These are phyloP conservation scores for Ferdinandea cuprea DNA, from an alignment of 2,888 invertebrate species.

Conservation along the genomic window DNA sequence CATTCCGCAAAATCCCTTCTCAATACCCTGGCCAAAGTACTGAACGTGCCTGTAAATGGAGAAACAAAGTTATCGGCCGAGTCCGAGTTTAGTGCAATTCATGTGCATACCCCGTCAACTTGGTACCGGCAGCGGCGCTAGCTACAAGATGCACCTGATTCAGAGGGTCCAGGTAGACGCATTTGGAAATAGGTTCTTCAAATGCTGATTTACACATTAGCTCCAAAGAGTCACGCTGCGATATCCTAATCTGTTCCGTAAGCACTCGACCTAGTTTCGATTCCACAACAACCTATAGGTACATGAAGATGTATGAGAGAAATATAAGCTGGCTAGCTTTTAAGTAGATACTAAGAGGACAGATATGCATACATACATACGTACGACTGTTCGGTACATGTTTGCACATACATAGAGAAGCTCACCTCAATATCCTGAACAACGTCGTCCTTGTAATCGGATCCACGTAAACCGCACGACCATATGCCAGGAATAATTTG, in stretches of 20 bases:
- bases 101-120: constrained; percentile 75
- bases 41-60: constrained; percentile 75
- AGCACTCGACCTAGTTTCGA: constrained; percentile 76
- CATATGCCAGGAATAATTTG: constrained; percentile 76
- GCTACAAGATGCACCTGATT: constrained; percentile 76
- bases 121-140: constrained; percentile 70
- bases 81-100: not conserved
- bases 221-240: constrained; percentile 70
- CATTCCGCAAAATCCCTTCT: constrained; percentile 77
- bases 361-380: not conserved
- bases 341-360: constrained; percentile 49
- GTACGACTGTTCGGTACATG: not conserved
- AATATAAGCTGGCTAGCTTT: constrained; percentile 33
- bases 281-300: constrained; percentile 74
- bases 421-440: constrained; percentile 76
- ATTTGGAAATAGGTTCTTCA: constrained; percentile 76
- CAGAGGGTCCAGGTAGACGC: constrained; percentile 76
- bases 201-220: constrained; percentile 77
- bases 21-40: constrained; percentile 77
- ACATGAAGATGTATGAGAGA: constrained; percentile 2
- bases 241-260: constrained; percentile 66
- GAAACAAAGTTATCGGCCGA: not conserved
- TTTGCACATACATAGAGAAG: not conserved
- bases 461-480: constrained; percentile 77
- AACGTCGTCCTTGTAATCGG: constrained; percentile 76